These are phyloP conservation scores for Falco rusticolus DNA, from an alignment of 2,797 vertebrate species.

Conservation along the genomic window DNA sequence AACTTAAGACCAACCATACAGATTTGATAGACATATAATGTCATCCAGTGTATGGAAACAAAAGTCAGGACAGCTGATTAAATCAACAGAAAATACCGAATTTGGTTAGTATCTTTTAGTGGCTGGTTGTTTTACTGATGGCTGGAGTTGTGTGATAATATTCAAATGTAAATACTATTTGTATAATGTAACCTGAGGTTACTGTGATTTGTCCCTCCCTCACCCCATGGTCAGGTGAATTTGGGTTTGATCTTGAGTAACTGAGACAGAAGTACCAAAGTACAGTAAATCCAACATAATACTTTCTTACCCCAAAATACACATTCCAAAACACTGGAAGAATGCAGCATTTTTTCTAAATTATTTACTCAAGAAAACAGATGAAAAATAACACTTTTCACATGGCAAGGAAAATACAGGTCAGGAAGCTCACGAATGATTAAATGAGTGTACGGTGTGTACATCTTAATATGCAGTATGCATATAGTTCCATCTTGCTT, in stretches of 20 bases:
- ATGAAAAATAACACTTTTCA: background rate
- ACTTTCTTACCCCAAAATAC: slow-evolving; percentile 34
- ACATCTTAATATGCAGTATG: background rate
- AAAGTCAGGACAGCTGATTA: background rate
- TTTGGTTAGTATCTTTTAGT: background rate
- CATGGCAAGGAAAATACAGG: background rate
- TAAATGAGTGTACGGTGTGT: background rate
- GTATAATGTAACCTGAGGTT: background rate
- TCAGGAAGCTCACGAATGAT: background rate
- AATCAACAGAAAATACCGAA: background rate
- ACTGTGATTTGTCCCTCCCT: background rate
- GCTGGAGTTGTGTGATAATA: background rate
- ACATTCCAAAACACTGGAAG: slow-evolving; percentile 31
- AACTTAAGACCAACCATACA: background rate
- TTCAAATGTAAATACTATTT: background rate
- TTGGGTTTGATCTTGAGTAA: background rate
- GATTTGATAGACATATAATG: background rate
- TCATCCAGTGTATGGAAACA: background rate
- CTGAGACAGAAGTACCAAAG: slow-evolving; percentile 1
- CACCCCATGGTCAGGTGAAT: background rate
- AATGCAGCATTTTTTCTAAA: background rate
- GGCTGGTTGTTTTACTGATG: background rate
- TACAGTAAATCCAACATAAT: slow-evolving; percentile 58
- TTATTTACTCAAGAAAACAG: slow-evolving; percentile 37
- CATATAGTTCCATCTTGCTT: background rate